Evolutionary conservation across 2,888 invertebrate genomes (phyloP), one percentile per base, ranked within the genome.

Genomic region (Tipula lateralis): DNA sequence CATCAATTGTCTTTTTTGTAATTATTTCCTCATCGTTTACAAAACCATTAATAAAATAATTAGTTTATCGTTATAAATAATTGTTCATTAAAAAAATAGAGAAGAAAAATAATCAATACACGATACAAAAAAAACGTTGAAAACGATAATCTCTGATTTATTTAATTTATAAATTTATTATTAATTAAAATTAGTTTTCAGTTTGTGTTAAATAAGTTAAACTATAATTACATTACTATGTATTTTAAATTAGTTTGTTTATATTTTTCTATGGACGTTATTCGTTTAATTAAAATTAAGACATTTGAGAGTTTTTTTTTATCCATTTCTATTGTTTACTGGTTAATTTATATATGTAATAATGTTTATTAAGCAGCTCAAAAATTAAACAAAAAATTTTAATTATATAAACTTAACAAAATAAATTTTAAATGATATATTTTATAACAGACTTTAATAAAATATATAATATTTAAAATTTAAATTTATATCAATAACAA

Each of bases 41-140:
- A 66, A 66, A 66, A 66, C 66, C 66, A 66, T 66, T 24, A 66
- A n/a, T 66, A 7, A 66, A 66, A 66, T 66, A 66, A 24, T 66
- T 24, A 7, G 7, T 66, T 66, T 66, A n/a, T n/a, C n/a, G n/a
- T 66, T 66, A 66, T 66, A 66, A 66, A 66, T 24, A 24, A 24
- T 24, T 66, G n/a, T 66, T 66, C 9, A 66, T 66, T 66, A 66
- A 66, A 66, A 66, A 66, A 66, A 66, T 66, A 66, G 66, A 66
- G 66, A 66, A 66, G 24, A 66, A 66, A 66, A 66, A 66, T 24
- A 24, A 66, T 12, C 66, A 19, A 66, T 44, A 44, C 36, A 36
- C 12, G 36, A 36, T 36, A 32, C 9, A 44, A 2, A 39, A 39
- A 39, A 39, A n/a, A n/a, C n/a, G 2, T 66, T 24, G 9, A 24